These are phyloP conservation scores for Geodia barretti DNA, from an alignment of 37 sponge, comb jelly and placozoan species.

Conservation along the genomic window DNA sequence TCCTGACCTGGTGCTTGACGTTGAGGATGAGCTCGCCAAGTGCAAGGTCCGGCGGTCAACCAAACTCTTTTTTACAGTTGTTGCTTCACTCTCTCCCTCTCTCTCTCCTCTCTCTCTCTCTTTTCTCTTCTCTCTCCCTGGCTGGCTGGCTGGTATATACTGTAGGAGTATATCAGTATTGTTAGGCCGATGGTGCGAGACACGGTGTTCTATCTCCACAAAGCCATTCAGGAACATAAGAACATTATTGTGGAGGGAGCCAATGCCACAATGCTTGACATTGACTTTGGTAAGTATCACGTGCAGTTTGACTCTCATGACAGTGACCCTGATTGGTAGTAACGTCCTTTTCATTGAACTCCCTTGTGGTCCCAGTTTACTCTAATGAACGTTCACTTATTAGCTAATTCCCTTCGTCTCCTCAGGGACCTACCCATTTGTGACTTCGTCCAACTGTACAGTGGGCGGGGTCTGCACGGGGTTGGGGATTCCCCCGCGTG, in stretches of 20 bases:
- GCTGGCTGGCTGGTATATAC: not conserved
- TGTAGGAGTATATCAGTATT: conserved; percentile 46
- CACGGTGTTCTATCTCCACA: conserved; percentile 76
- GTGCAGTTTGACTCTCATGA: not conserved
- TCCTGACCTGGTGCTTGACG: conserved; percentile 62
- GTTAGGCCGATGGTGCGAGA: conserved; percentile 84
- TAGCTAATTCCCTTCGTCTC: not conserved
- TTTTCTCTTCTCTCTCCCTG: not conserved
- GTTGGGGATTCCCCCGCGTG: conserved; percentile 89
- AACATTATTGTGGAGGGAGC: conserved; percentile 95
- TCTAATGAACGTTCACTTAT: not conserved
- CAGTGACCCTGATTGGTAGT: not conserved
- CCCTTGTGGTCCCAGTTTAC: not conserved
- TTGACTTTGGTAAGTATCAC: conserved; percentile 86
- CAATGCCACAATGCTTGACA: conserved; percentile 98
- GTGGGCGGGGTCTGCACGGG: conserved; percentile 94
- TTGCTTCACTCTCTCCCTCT: too few species aligned
- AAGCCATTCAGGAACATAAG: conserved; percentile 61
- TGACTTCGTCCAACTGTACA: conserved; percentile 95
- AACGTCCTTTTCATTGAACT: not conserved
- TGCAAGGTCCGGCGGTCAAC: conserved; percentile 49
- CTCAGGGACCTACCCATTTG: conserved; percentile 96
- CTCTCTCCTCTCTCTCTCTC: not conserved
- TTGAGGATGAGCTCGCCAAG: conserved; percentile 58
- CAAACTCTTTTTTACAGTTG: too few species aligned